A percentile compares a stretch with the other conserved stretches of the same genome.
Conservation (phyloP, 2,113 vertebrate species). For the Calypte anna region DNA sequence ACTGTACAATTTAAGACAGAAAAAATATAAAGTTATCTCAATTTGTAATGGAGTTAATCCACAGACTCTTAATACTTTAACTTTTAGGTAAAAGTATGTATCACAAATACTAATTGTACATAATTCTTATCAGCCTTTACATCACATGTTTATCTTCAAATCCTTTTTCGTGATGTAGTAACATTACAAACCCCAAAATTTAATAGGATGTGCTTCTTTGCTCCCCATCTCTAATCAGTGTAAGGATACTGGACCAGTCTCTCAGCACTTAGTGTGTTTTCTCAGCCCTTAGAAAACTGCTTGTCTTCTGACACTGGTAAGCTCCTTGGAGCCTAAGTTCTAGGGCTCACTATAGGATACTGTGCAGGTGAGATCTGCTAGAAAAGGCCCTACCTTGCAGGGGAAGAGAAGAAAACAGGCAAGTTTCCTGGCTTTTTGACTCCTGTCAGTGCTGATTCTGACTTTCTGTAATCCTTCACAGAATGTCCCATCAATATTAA, state of each 20-base stretch:
- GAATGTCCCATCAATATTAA: background rate
- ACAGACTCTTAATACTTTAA: background rate
- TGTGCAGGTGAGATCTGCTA: background rate
- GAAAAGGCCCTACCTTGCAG: background rate
- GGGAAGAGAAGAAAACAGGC: background rate
- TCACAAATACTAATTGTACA: background rate
- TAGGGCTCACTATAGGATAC: background rate
- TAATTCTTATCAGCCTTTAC: background rate
- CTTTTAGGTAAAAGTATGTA: background rate
- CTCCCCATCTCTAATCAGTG: background rate
- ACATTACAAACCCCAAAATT: background rate
- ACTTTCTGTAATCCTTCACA: background rate
- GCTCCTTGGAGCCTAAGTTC: background rate
- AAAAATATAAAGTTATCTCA: background rate
- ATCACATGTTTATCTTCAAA: background rate
- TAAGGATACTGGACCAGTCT: background rate
- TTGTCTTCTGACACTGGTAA: background rate
- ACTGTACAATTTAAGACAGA: background rate
- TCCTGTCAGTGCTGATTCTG: background rate
- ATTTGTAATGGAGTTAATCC: background rate
- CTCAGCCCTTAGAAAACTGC: background rate
- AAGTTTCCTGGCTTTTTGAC: background rate
- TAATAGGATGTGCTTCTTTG: background rate
- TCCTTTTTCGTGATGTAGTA: accelerated
- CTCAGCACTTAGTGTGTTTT: background rate